Conservation (phyloP, 2,113 vertebrate genomes). For the Rhinolophus ferrumequinum region DNA sequence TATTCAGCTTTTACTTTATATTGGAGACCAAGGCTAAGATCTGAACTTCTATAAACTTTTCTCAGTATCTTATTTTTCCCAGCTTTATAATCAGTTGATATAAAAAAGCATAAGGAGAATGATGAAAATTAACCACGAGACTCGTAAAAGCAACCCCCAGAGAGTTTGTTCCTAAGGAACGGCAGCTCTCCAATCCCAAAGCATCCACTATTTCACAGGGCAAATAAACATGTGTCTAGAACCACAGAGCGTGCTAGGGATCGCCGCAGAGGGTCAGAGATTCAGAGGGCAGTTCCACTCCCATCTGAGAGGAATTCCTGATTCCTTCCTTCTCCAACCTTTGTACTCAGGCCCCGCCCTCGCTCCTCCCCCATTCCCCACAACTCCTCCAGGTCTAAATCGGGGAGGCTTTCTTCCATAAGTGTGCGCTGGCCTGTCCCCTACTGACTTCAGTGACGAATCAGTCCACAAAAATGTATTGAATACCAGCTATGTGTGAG, state of each 20-base stretch:
- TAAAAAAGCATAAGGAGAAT: neutral
- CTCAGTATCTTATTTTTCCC: neutral
- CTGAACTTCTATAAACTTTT: neutral
- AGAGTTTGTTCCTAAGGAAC: neutral
- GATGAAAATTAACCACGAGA: neutral
- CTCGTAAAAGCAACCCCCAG: neutral
- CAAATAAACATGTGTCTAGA: neutral
- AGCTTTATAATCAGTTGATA: neutral
- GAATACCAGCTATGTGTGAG: neutral
- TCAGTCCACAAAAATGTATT: neutral
- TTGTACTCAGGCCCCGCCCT: neutral
- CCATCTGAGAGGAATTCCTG: neutral
- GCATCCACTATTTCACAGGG: neutral
- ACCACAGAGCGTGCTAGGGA: neutral
- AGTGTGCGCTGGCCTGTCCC: neutral
- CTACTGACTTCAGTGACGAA: slow-evolving; percentile 4
- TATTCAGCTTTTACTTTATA: neutral
- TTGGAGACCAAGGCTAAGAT: neutral
- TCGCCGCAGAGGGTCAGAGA: neutral
- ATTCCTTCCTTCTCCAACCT: neutral
- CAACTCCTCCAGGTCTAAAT: neutral
- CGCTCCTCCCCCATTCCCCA: neutral
- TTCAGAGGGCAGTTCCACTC: neutral
- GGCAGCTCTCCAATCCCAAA: neutral
- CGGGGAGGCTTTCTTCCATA: neutral